Base-by-base conservation (phyloP, 53 echinoderm and acorn worm species). In the Crossaster papposus region DNA sequence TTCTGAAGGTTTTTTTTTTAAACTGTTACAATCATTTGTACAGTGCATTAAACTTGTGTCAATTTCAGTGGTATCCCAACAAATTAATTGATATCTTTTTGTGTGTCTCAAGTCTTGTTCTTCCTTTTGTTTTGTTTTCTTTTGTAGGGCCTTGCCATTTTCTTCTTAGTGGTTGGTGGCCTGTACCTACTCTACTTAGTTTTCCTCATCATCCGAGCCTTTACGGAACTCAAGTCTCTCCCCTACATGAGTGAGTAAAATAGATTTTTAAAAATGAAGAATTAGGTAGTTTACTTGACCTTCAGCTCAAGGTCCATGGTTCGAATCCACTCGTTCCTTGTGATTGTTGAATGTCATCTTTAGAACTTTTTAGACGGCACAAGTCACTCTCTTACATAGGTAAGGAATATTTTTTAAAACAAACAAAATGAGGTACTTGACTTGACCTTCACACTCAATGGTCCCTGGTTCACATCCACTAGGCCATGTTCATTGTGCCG, bases 191-290 rank as follows among this genome's bases (percentile, higher is more conserved):
- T 99, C 79, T 99, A 99, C 83, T 86, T 99, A 78, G 89, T 99
- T 83, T 99, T 99, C 92, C 96, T 99, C 14, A 94, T 99, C 65
- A 96, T 99, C 78, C 79, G 99, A 83, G 99, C 99, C 31, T 99
- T 96, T 88, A 96, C 99, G 62, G 99, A 99, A 85, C 96, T 99
- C 80, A 92, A 94, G 73, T 95, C 99, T 29, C 92, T 99, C 80
- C 99, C 99, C 18, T 99, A 99, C 88, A 96, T 99, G 95, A 96
- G 99, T 99, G 79, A 99, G 99, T 96, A 89, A 26, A 3, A 58
- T 20, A 44, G 44, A 44, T 44, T 44, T 44, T 7, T 5, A 44
- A 44, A 20, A 2, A 15, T 44, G 0, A 44, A 44, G 44, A 44
- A 44, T 58, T 58, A 11, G 58, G 22, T 11, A 20, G 7, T 58